Evolutionary conservation across 2,113 vertebrate genomes (phyloP).

Genomic region (Mola mola): DNA sequence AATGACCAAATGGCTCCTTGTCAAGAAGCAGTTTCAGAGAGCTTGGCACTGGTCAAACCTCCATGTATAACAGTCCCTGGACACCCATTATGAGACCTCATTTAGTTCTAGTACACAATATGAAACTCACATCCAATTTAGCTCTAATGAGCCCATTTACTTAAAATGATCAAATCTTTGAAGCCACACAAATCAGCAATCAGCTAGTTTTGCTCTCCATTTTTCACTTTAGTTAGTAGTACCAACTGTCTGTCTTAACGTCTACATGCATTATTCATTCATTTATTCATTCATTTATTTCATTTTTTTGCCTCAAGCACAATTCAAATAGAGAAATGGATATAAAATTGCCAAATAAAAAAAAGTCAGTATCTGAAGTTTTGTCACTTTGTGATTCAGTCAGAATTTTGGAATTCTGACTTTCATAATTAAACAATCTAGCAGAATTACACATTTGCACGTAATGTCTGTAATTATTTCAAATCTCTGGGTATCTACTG

Average conservation of each 20-base stretch:
- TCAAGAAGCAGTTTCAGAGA: too few species aligned
- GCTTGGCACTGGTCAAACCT: slow-evolving; percentile 26
- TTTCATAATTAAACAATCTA: too few species aligned
- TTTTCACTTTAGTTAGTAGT: not conserved
- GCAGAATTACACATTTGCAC: too few species aligned
- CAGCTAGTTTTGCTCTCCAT: slow-evolving; percentile 2
- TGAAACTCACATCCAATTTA: slow-evolving; percentile 21
- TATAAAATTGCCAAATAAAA: too few species aligned
- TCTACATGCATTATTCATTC: too few species aligned
- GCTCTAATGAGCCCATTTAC: slow-evolving; percentile 29
- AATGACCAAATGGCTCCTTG: slow-evolving; percentile 37
- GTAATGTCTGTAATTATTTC: slow-evolving; percentile 1
- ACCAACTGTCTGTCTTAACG: not conserved
- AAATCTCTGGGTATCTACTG: not conserved
- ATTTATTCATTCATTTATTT: too few species aligned
- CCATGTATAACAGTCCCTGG: slow-evolving; percentile 25
- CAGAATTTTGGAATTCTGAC: too few species aligned
- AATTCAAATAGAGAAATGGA: too few species aligned
- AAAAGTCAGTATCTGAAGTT: too few species aligned
- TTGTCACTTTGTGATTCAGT: too few species aligned
- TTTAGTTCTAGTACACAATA: slow-evolving; percentile 29
- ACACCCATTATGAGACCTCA: slow-evolving; percentile 15
- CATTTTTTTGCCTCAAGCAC: too few species aligned
- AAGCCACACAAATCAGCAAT: too few species aligned
- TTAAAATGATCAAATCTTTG: slow-evolving; percentile 20